Base-by-base conservation (phyloP, 2,797 vertebrate species). In the Karalla daura region DNA sequence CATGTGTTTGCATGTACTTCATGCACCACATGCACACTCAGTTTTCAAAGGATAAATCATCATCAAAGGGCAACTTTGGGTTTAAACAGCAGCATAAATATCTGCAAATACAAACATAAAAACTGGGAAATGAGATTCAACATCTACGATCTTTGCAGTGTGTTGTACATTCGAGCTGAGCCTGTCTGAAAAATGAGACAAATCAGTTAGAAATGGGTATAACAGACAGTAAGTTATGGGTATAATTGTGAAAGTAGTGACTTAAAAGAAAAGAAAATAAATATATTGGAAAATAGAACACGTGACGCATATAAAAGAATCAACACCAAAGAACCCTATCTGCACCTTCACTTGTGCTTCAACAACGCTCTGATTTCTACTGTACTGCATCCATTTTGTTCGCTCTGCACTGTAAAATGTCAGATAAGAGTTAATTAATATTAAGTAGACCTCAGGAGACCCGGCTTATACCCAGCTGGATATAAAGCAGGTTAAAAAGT, bases 1-100 rank as follows among this genome's bases (percentile, higher is more conserved):
- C 27, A 15, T 6, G n/a, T 37, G 3, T 15, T 5, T 58, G 11
- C 13, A 13, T 35, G 12, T 52, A 5, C 2, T 43, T 17, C 10
- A 40, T 15, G 36, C 41, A 7, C 61, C 73, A 40, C 49, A 61
- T 74, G 1, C 17, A 30, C 9, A 50, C 3, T 44, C 10, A 54
- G 36, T 21, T 8, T 2, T 10, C 9, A 13, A 43, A 30, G 20
- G 15, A 6, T 43, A 54, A 4, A 3, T 14, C 12, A 47, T 65
- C 25, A 20, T 51, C 33, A 53, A 53, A 45, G 8, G 6, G 3
- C 20, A 40, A 40, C 15, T 54, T 32, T 12, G 5, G 37, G 20
- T 47, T 21, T 13, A 37, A 37, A 5, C 0, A 8, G 4, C 13
- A 32, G 24, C 11, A 13, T 30, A 18, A 35, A 24, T 30, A 30